Conservation (phyloP, 35 echinoderm and acorn worm species). For the Chiridota heheva region DNA sequence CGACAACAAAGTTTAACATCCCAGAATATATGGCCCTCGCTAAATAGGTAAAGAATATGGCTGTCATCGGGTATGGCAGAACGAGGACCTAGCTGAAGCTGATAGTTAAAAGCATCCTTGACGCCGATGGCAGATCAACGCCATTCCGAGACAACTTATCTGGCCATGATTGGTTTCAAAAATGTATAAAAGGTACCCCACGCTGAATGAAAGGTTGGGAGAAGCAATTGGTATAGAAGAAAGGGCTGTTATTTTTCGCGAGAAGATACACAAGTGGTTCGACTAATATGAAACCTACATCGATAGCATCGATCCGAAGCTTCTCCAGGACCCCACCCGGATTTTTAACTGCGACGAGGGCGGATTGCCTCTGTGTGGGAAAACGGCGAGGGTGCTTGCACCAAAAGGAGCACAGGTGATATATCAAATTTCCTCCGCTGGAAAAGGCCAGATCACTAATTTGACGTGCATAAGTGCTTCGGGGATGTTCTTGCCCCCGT, state of each 20-base stretch:
- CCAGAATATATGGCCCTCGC: neutral
- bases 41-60: slow-evolving; percentile 1
- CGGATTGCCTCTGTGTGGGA: slow-evolving; percentile 13
- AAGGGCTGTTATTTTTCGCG: neutral
- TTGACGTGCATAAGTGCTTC: neutral
- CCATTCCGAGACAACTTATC: slow-evolving; percentile 10
- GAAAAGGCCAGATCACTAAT: slow-evolving; percentile 15
- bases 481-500: slow-evolving; percentile 2
- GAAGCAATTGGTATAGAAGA: slow-evolving; percentile 17
- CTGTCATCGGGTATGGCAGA: slow-evolving; percentile 1
- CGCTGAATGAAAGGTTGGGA: neutral
- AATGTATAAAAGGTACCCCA: too few species aligned
- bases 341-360: slow-evolving; percentile 39
- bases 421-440: neutral
- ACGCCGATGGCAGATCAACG: neutral
- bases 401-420: slow-evolving; percentile 27
- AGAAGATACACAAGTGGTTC: slow-evolving; percentile 21
- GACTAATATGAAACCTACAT: neutral
- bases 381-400: slow-evolving; percentile 34
- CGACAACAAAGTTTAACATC: too few species aligned
- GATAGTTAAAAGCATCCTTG: neutral
- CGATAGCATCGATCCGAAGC: neutral
- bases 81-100: neutral
- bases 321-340: neutral
- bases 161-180: slow-evolving; percentile 10